Evolutionary conservation across 2,113 vertebrate genomes (phyloP).

Genomic region (Gambusia holbrooki): DNA sequence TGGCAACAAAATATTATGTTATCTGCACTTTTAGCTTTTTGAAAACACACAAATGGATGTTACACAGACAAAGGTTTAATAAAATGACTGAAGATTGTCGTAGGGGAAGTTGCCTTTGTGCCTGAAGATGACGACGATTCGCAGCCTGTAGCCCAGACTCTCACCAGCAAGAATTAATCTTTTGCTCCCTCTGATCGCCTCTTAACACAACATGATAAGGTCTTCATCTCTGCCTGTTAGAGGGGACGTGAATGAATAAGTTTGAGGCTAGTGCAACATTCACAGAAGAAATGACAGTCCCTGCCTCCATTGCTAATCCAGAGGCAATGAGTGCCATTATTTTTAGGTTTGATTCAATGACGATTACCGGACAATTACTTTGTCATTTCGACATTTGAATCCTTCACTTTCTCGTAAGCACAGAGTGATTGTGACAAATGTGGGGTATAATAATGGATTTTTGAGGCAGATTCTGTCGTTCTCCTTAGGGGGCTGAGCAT

Average conservation of each 20-base stretch:
- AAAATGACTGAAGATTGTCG: slow-evolving; percentile 53
- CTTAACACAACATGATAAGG: slow-evolving; percentile 32
- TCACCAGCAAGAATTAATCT: slow-evolving; percentile 59
- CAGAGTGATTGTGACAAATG: neutral
- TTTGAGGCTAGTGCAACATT: slow-evolving; percentile 26
- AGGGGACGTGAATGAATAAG: slow-evolving; percentile 32
- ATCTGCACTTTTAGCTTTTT: slow-evolving; percentile 30
- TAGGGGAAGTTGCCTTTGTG: slow-evolving; percentile 60
- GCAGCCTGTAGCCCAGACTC: slow-evolving; percentile 49
- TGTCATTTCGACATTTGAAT: slow-evolving; percentile 17
- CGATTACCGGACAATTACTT: slow-evolving; percentile 30
- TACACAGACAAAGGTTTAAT: slow-evolving; percentile 20
- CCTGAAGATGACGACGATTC: slow-evolving; percentile 59
- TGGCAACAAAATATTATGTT: slow-evolving; percentile 51
- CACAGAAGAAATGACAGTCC: neutral
- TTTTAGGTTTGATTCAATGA: slow-evolving; percentile 22
- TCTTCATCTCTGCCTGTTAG: slow-evolving; percentile 35
- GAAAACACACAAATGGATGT: slow-evolving; percentile 40
- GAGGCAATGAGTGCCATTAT: neutral
- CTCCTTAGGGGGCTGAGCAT: neutral
- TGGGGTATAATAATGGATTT: neutral
- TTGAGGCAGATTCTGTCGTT: neutral
- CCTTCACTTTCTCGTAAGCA: neutral
- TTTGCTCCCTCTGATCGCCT: slow-evolving; percentile 34
- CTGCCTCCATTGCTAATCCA: slow-evolving; percentile 1